These are phyloP conservation scores for Bombylius major DNA, from an alignment of 2,888 invertebrate species.

Conservation along the genomic window DNA sequence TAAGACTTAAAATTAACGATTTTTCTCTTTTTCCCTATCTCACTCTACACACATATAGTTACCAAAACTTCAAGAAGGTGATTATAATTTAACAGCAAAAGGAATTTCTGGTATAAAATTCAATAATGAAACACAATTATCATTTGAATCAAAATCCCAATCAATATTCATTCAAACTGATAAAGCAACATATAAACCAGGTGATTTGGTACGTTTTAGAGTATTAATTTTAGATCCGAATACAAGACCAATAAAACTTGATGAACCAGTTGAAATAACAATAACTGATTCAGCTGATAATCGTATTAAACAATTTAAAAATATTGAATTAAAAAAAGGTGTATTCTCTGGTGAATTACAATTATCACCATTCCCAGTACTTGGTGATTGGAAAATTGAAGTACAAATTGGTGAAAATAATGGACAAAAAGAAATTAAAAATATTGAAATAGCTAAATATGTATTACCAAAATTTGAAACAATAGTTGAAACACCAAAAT, in stretches of 20 bases:
- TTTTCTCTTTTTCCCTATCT: too few relatives aligned
- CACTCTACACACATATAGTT: conserved; percentile 8
- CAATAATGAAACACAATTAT: conserved; percentile 57
- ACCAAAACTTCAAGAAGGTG: conserved; percentile 21
- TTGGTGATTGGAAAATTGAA: conserved; percentile 75
- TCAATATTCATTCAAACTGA: conserved; percentile 88
- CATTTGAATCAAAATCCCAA: conserved; percentile 64
- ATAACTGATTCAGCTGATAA: conserved; percentile 52
- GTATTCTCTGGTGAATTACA: conserved; percentile 59
- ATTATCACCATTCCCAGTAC: conserved; percentile 62
- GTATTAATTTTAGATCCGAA: conserved; percentile 59
- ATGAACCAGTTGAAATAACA: conserved; percentile 24
- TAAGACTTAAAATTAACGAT: not conserved
- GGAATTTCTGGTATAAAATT: conserved; percentile 63
- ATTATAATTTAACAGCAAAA: conserved; percentile 26
- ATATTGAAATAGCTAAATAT: conserved; percentile 62
- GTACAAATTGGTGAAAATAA: conserved; percentile 18
- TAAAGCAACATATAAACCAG: conserved; percentile 81
- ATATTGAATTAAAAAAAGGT: conserved; percentile 50
- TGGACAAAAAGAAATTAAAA: conserved; percentile 4
- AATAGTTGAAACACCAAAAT: conserved; percentile 61
- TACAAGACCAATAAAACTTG: conserved; percentile 45
- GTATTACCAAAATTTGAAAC: conserved; percentile 84
- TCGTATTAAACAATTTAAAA: conserved; percentile 46
- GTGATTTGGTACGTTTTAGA: conserved; percentile 63